Evolutionary conservation across 2,113 vertebrate genomes (phyloP).

Genomic region (Sorex fumeus): DNA sequence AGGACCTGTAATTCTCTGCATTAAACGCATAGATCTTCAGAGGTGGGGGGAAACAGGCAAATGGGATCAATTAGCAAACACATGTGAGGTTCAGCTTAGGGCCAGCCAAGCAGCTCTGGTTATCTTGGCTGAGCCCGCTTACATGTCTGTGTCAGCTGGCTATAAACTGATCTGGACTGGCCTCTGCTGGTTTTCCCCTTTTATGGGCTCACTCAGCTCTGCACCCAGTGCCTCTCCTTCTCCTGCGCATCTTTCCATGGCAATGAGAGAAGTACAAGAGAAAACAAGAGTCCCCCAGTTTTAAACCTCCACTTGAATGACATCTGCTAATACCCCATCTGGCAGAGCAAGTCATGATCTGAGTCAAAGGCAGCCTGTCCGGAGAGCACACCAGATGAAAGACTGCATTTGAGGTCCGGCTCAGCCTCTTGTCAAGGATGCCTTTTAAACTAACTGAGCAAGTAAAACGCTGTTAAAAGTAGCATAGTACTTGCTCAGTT

Average conservation of each 20-base stretch:
- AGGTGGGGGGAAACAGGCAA: background rate
- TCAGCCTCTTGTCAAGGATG: background rate
- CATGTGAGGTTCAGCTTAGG: background rate
- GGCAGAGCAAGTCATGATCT: conserved; percentile 3
- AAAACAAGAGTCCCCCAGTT: background rate
- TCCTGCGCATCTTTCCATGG: background rate
- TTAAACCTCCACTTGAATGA: background rate
- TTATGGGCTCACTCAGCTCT: background rate
- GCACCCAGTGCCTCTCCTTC: background rate
- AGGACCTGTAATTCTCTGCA: background rate
- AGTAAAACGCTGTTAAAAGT: background rate
- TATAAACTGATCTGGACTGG: background rate
- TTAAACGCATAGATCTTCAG: background rate
- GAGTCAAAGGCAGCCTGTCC: background rate
- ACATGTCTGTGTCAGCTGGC: background rate
- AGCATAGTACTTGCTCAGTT: background rate
- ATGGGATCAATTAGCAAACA: background rate
- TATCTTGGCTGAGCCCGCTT: background rate
- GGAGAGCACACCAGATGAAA: background rate
- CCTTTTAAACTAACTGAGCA: conserved; percentile 34
- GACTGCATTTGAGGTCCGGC: background rate
- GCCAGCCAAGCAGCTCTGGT: background rate
- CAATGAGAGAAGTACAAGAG: background rate
- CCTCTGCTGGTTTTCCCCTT: background rate
- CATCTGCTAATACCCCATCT: background rate